Evolutionary conservation across 2,888 invertebrate genomes (phyloP), one percentile per base, ranked within the genome.

Genomic region (Unio delphinus): DNA sequence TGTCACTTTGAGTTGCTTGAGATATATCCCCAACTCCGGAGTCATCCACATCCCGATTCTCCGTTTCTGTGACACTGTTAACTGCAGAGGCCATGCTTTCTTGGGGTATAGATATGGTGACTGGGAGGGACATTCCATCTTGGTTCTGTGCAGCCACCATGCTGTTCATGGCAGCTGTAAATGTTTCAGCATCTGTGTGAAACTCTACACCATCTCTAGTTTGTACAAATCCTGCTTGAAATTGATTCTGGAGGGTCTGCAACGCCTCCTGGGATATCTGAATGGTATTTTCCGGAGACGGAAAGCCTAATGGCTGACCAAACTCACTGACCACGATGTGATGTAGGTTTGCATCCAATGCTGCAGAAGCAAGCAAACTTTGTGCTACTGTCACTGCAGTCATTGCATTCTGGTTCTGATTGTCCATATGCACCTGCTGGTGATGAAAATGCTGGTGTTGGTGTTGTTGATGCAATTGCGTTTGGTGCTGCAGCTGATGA

Each of bases 11-110:
- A 64, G 70, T 73, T 26, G 61, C 55, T 59, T 76, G 62, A 59
- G 76, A 71, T 26, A 72, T 67, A 61, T 76, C 76, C 45, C 65
- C 70, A 1, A 74, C 74, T 4, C 70, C 74, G n/a, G 76, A 72
- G 34, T 74, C 74, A 63, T 76, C 76, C 55, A 68, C 56, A 28
- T 69, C 65, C 54, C 70, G 74, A 60, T 60, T 68, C 17, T 68
- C 74, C 7, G 57, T 34, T 20, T 68, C 72, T 17, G 69, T 28
- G 26, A 45, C 45, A 45, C 45, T 45, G 15, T 45, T 45, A 15
- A 45, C 45, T 45, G 45, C 45, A 45, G 45, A 15, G 45, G 45
- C 8, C 45, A 45, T 45, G 45, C 45, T 45, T 3, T 45, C 45
- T 15, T 11, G 8, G 45, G 45, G 45, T 15, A 45, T 45, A 45